Evolutionary conservation across 53 echinoderm and acorn worm genomes (phyloP).

Genomic region (Actinopyga echinites): DNA sequence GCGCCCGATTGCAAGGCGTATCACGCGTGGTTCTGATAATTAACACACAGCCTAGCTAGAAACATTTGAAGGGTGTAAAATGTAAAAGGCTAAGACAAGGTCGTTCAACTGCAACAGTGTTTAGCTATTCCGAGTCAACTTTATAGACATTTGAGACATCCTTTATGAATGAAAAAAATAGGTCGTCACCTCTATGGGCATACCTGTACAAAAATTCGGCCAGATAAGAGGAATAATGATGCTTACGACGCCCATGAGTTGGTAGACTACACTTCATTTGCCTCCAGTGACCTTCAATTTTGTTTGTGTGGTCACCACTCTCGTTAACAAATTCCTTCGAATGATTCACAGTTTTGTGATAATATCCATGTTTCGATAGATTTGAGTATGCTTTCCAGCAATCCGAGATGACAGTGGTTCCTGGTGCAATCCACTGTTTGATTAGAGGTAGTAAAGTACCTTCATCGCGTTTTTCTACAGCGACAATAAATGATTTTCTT

Average conservation of each 20-base stretch:
- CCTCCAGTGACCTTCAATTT: too few species aligned
- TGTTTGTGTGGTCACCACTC: too few species aligned
- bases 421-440: slow-evolving; percentile 41
- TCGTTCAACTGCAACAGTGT: too few species aligned
- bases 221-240: slow-evolving; percentile 29
- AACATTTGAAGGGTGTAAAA: too few species aligned
- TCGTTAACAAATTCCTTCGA: slow-evolving; percentile 43
- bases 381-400: slow-evolving; percentile 44
- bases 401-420: slow-evolving; percentile 33
- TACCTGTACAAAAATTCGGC: slow-evolving; percentile 57
- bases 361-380: slow-evolving; percentile 31
- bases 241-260: background rate
- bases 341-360: slow-evolving; percentile 49
- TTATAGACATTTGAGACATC: slow-evolving; percentile 28
- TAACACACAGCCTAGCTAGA: too few species aligned
- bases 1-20: too few species aligned
- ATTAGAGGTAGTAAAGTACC: slow-evolving; percentile 48
- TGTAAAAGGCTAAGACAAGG: too few species aligned
- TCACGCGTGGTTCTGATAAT: too few species aligned
- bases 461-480: slow-evolving; percentile 40
- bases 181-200: background rate
- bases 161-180: slow-evolving; percentile 9
- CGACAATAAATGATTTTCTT: slow-evolving; percentile 48
- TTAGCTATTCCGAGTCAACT: background rate
- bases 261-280: too few species aligned